Evolutionary conservation across 2,888 invertebrate species (phyloP).

Genomic region (Athalia rosae): DNA sequence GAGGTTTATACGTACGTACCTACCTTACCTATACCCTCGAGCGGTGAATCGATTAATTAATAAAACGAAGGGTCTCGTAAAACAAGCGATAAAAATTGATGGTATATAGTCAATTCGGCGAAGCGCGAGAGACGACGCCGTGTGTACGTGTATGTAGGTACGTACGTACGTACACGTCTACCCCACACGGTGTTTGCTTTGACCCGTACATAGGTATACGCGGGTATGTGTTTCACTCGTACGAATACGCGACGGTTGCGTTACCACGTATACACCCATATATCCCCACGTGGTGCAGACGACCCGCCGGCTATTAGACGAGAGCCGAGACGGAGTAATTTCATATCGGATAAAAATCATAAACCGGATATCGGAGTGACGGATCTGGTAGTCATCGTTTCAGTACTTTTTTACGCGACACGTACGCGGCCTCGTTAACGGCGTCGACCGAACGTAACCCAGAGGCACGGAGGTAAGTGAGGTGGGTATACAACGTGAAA

Average conservation of each 20-base stretch:
- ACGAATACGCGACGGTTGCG: too few species aligned
- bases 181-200: neutral
- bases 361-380: neutral
- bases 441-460: too few species aligned
- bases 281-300: too few species aligned
- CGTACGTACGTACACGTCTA: neutral
- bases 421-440: too few species aligned
- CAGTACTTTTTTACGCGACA: too few species aligned
- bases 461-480: too few species aligned
- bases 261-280: too few species aligned
- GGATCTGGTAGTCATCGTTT: neutral
- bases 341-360: neutral
- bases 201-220: too few species aligned
- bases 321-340: neutral
- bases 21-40: neutral
- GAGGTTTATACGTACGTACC: too few species aligned
- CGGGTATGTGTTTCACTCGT: too few species aligned
- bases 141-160: neutral
- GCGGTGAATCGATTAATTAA: conserved; percentile 42
- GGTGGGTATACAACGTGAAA: too few species aligned
- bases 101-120: conserved; percentile 25
- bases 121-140: neutral
- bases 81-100: conserved; percentile 35
- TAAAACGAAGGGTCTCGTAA: conserved; percentile 26
- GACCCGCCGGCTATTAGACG: too few species aligned